Conservation (phyloP, 1,140 invertebrate genomes). For the Macrobrachium nipponense region DNA sequence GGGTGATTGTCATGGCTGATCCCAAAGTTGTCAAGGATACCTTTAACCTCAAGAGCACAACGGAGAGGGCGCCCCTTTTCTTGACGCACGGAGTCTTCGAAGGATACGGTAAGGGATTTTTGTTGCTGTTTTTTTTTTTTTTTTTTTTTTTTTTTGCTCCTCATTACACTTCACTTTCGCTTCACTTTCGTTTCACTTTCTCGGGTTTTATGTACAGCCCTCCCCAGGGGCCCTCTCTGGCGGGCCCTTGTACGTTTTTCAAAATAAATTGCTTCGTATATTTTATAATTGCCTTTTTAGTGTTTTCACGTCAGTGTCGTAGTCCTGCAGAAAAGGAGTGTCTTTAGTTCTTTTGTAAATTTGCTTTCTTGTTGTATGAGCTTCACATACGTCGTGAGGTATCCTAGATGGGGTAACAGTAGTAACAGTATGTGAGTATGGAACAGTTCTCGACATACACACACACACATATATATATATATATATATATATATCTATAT, state of each 20-base stretch:
- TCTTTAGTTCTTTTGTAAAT: too few species aligned
- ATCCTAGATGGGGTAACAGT: not conserved
- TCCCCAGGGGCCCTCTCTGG: too few species aligned
- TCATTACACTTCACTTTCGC: too few species aligned
- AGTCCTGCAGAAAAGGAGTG: too few species aligned
- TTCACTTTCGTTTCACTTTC: too few species aligned
- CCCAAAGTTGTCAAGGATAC: constrained; percentile 77
- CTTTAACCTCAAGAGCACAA: constrained; percentile 77
- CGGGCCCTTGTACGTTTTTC: too few species aligned
- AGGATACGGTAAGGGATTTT: constrained; percentile 71
- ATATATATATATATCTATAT: constrained; percentile 8
- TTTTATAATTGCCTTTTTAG: too few species aligned
- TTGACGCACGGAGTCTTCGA: constrained; percentile 88
- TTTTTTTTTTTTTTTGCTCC: not conserved
- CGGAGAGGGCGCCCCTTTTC: constrained; percentile 81
- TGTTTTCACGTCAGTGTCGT: too few species aligned
- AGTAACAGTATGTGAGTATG: too few species aligned
- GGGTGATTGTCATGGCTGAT: constrained; percentile 81
- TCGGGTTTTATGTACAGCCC: too few species aligned
- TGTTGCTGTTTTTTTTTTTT: constrained; percentile 1
- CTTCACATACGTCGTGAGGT: not conserved
- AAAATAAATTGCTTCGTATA: too few species aligned
- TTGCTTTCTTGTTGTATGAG: too few species aligned
- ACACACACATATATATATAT: not conserved
- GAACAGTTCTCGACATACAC: not conserved